A percentile compares a stretch with the other conserved stretches of the same genome.
Conservation (phyloP, 1,140 invertebrate genomes). For the Probaryconus sp. region DNA sequence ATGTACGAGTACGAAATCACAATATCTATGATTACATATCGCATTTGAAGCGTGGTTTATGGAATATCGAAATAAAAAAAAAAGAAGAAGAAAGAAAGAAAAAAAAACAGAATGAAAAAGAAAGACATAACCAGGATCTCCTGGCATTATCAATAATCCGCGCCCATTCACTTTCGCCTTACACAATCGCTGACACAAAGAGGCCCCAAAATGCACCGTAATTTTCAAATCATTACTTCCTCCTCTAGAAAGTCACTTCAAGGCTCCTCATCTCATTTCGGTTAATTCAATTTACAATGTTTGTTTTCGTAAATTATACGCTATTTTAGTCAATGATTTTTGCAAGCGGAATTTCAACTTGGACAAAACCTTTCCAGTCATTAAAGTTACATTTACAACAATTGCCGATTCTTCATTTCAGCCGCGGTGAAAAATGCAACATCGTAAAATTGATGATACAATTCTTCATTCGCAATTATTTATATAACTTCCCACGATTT, state of each 20-base stretch:
- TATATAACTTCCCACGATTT: too few relatives aligned
- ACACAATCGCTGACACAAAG: conserved; percentile 29
- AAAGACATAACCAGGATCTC: not conserved
- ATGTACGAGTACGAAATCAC: not conserved
- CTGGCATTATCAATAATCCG: conserved; percentile 16
- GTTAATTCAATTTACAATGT: conserved; percentile 15
- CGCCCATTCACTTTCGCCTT: conserved; percentile 33
- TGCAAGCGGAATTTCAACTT: too few relatives aligned
- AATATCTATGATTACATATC: conserved; percentile 28
- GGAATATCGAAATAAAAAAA: conserved; percentile 16
- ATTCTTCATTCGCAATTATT: too few relatives aligned
- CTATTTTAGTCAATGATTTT: too few relatives aligned
- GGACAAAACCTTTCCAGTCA: too few relatives aligned
- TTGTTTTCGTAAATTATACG: conserved; percentile 2
- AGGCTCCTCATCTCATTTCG: conserved; percentile 16
- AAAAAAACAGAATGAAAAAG: not conserved
- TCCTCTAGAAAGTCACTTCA: conserved; percentile 16
- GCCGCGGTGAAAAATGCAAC: too few relatives aligned
- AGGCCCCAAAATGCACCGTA: conserved; percentile 31
- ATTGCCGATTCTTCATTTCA: too few relatives aligned
- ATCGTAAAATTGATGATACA: too few relatives aligned
- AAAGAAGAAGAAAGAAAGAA: not conserved
- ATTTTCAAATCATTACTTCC: conserved; percentile 40
- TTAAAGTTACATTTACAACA: too few relatives aligned
- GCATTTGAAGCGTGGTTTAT: conserved; percentile 16